Conservation (phyloP, 2,797 vertebrate species). For the Pipistrellus pygmaeus region DNA sequence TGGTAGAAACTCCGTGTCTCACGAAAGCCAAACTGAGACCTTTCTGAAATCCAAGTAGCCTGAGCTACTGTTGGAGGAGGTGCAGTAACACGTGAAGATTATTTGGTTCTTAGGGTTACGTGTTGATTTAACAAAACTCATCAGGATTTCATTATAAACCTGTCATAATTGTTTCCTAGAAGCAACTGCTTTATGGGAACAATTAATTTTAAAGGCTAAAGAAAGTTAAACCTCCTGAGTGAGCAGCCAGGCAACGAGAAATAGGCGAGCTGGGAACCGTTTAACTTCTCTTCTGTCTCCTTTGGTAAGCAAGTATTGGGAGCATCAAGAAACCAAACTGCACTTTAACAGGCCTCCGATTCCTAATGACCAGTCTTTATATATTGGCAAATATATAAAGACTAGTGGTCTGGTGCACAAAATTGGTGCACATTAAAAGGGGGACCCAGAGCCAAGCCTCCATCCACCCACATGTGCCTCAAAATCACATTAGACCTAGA, state of each 20-base stretch:
- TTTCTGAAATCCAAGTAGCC: constrained; percentile 18
- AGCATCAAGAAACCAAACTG: background rate
- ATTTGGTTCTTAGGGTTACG: constrained; percentile 20
- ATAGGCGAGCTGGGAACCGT: background rate
- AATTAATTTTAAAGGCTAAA: constrained; percentile 70
- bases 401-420: too few species aligned
- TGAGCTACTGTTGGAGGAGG: background rate
- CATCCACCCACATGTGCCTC: too few species aligned
- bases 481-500: too few species aligned
- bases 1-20: background rate
- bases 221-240: background rate
- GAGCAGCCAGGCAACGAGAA: background rate
- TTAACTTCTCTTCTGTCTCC: background rate
- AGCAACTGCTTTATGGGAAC: constrained; percentile 27
- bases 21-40: background rate
- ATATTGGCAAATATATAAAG: too few species aligned
- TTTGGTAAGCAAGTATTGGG: background rate
- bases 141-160: constrained; percentile 54
- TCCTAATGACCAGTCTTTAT: background rate
- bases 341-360: background rate
- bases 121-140: constrained; percentile 61
- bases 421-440: too few species aligned
- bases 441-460: too few species aligned
- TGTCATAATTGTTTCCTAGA: constrained; percentile 31
- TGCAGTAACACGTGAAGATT: background rate